These are phyloP conservation scores for Hippocampus comes DNA, from an alignment of 2,113 vertebrate species.

Conservation along the genomic window DNA sequence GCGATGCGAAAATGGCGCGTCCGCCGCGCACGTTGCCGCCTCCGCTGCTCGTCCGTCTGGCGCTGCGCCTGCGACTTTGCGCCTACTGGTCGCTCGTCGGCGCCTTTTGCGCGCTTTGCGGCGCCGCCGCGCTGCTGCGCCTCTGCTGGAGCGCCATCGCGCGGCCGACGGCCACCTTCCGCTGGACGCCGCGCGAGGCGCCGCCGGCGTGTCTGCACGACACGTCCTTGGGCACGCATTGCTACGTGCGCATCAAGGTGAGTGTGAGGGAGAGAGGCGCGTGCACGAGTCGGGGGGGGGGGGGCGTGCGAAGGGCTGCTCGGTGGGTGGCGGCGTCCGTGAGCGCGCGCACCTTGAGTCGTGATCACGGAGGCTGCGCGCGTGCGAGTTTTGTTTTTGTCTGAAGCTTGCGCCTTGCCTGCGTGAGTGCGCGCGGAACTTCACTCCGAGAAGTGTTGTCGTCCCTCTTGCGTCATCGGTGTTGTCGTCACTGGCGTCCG, in stretches of 20 bases:
- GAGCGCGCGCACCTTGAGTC: not conserved
- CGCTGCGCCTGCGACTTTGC: slow-evolving; percentile 71
- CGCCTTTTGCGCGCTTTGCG: slow-evolving; percentile 83
- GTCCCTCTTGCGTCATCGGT: not conserved
- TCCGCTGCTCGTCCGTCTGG: slow-evolving; percentile 68
- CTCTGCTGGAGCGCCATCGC: slow-evolving; percentile 87
- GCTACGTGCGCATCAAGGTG: slow-evolving; percentile 93
- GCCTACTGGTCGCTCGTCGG: slow-evolving; percentile 87
- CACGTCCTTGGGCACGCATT: slow-evolving; percentile 94
- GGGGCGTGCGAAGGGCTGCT: not conserved
- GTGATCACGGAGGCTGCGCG: not conserved
- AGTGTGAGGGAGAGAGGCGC: slow-evolving; percentile 7
- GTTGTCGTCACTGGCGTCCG: not conserved
- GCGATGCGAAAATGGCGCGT: slow-evolving; percentile 82
- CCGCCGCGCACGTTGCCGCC: slow-evolving; percentile 71
- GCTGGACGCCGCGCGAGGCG: slow-evolving; percentile 78
- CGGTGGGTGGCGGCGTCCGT: not conserved
- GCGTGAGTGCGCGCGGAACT: not conserved
- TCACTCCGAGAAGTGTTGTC: not conserved
- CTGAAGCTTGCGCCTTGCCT: not conserved
- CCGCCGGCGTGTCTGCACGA: slow-evolving; percentile 88
- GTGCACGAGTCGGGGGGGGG: not conserved
- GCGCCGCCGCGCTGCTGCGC: slow-evolving; percentile 81
- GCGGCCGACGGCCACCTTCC: slow-evolving; percentile 82
- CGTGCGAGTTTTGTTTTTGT: not conserved